A percentile compares a stretch with the other conserved stretches of the same genome.
Conservation (phyloP, 2,888 invertebrate genomes). For the Melanargia galathea region DNA sequence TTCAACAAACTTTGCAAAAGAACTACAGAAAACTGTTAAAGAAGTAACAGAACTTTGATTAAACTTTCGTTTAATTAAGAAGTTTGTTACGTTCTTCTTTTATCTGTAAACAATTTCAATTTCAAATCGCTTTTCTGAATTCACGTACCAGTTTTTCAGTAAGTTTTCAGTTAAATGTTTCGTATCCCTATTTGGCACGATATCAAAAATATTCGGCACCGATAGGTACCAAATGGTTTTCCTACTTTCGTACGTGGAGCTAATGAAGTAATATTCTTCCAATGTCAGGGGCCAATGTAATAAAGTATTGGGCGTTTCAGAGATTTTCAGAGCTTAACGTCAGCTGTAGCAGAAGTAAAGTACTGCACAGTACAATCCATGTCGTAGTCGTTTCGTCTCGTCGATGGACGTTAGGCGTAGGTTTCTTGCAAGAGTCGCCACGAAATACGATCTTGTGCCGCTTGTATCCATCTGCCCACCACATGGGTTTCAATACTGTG, state of each 20-base stretch:
- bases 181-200: neutral
- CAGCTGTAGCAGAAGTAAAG: too few relatives aligned
- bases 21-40: neutral
- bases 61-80: slow-evolving; percentile 2
- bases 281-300: too few relatives aligned
- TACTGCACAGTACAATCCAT: too few relatives aligned
- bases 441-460: too few relatives aligned
- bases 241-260: neutral
- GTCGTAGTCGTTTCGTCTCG: too few relatives aligned
- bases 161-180: neutral
- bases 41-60: neutral
- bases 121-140: neutral
- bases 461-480: too few relatives aligned
- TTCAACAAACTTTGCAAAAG: neutral
- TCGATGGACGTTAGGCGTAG: too few relatives aligned
- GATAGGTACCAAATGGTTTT: neutral
- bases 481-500: too few relatives aligned
- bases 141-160: neutral
- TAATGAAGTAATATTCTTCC: neutral
- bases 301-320: too few relatives aligned
- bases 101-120: neutral
- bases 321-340: too few relatives aligned
- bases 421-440: too few relatives aligned
- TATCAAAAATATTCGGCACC: neutral
- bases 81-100: neutral